A percentile compares a stretch with the other conserved stretches of the same genome.
These are phyloP conservation scores for Alcedo atthis DNA, from an alignment of 2,797 vertebrate species.

Conservation along the genomic window DNA sequence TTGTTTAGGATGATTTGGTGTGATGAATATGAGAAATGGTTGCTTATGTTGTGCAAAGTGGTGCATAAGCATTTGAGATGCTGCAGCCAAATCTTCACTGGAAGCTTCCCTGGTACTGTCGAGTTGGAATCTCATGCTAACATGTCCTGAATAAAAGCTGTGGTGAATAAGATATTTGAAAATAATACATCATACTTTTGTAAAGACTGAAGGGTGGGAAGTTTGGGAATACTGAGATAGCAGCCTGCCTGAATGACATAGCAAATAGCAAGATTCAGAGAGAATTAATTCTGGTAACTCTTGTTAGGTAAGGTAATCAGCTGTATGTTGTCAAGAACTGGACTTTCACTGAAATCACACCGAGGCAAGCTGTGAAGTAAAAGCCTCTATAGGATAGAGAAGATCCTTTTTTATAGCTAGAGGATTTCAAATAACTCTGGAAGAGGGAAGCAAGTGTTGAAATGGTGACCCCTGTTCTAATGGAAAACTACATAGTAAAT, in stretches of 20 bases:
- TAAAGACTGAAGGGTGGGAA: neutral
- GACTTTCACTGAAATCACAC: neutral
- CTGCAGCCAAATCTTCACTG: neutral
- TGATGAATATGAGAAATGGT: neutral
- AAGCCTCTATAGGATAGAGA: too few relatives aligned
- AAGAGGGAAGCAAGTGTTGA: too few relatives aligned
- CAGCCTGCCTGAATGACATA: neutral
- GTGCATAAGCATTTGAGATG: neutral
- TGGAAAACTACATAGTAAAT: too few relatives aligned
- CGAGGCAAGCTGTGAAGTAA: too few relatives aligned
- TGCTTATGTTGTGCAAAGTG: neutral
- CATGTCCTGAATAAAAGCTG: neutral
- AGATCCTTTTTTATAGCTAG: too few relatives aligned
- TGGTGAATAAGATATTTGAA: neutral
- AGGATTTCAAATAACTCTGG: too few relatives aligned
- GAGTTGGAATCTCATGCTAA: neutral
- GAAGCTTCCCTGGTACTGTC: neutral
- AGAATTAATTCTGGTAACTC: neutral
- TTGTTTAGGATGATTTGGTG: neutral
- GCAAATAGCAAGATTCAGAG: neutral
- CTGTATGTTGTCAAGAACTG: neutral
- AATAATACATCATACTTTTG: neutral
- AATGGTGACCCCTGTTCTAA: too few relatives aligned
- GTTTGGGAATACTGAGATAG: neutral
- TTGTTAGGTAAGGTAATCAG: too few relatives aligned